phyloP scores from a whole-genome alignment of 2,113 vertebrate species.

The Maylandia zebra region DNA sequence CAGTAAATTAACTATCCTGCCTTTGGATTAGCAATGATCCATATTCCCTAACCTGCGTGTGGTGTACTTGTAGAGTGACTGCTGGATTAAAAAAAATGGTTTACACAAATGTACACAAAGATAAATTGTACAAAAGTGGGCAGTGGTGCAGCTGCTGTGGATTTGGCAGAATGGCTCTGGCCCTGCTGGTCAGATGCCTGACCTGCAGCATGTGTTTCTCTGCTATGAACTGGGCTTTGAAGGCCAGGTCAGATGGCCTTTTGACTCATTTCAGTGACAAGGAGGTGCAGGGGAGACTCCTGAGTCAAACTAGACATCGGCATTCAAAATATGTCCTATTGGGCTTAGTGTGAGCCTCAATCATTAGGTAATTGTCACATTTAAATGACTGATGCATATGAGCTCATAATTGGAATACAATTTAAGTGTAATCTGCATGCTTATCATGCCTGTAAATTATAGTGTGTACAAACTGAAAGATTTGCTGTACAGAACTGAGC shows the following conservation, averaged over 20 bases:
- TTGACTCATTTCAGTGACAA: constrained; percentile 38
- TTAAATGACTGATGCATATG: not conserved
- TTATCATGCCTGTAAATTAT: not conserved
- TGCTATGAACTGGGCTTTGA: constrained; percentile 54
- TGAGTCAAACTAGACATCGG: not conserved
- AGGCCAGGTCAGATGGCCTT: constrained; percentile 54
- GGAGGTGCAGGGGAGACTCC: constrained; percentile 1
- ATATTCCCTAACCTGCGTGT: not conserved
- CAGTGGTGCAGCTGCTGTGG: not conserved
- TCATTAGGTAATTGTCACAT: not conserved
- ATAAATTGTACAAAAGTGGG: not conserved
- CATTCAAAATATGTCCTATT: not conserved
- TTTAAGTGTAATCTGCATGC: not conserved
- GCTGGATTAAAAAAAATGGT: not conserved
- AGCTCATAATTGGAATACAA: not conserved
- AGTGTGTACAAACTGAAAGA: not conserved
- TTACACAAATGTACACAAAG: not conserved
- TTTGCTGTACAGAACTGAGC: not conserved
- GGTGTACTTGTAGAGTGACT: not conserved
- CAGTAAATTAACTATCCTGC: not conserved
- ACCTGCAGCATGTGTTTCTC: constrained; percentile 35
- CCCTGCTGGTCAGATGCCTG: constrained; percentile 43
- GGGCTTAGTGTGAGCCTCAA: not conserved
- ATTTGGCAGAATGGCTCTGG: not conserved
- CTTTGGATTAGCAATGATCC: not conserved